Conservation (phyloP, 1,140 invertebrate genomes). For the Microplitis mediator region DNA sequence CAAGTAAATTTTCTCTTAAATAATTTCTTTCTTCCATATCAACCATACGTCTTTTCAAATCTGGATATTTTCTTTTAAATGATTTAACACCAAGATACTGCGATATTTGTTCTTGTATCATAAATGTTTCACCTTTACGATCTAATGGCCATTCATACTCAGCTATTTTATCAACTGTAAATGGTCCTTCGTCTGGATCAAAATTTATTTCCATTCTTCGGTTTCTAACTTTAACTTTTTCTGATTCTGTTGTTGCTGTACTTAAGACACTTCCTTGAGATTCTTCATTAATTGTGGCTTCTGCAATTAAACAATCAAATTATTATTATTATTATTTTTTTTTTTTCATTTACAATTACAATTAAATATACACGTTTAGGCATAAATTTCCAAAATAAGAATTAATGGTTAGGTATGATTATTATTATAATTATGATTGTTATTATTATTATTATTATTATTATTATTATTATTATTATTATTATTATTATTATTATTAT, state of each 20-base stretch:
- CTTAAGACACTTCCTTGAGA: slow-evolving; percentile 79
- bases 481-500: too few species aligned
- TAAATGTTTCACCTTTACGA: slow-evolving; percentile 74
- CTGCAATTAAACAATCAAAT: slow-evolving; percentile 48
- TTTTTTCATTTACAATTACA: not conserved
- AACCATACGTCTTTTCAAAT: slow-evolving; percentile 80
- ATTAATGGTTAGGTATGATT: too few species aligned
- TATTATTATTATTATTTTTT: slow-evolving; percentile 13
- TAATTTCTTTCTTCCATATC: slow-evolving; percentile 90
- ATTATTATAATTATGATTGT: too few species aligned
- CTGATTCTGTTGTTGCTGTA: slow-evolving; percentile 71
- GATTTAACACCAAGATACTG: slow-evolving; percentile 92
- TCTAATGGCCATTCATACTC: slow-evolving; percentile 93
- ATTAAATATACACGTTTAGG: not conserved
- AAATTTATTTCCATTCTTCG: slow-evolving; percentile 75
- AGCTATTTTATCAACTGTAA: slow-evolving; percentile 85
- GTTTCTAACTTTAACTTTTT: slow-evolving; percentile 70
- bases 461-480: too few species aligned
- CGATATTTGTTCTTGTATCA: slow-evolving; percentile 92
- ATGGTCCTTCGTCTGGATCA: slow-evolving; percentile 73
- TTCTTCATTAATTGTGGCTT: slow-evolving; percentile 74
- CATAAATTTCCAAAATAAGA: too few species aligned
- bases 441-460: too few species aligned
- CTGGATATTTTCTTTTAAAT: slow-evolving; percentile 94
- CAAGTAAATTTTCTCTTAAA: slow-evolving; percentile 81